Conservation (phyloP, 2,797 vertebrate genomes). For the Octomys mimax region DNA sequence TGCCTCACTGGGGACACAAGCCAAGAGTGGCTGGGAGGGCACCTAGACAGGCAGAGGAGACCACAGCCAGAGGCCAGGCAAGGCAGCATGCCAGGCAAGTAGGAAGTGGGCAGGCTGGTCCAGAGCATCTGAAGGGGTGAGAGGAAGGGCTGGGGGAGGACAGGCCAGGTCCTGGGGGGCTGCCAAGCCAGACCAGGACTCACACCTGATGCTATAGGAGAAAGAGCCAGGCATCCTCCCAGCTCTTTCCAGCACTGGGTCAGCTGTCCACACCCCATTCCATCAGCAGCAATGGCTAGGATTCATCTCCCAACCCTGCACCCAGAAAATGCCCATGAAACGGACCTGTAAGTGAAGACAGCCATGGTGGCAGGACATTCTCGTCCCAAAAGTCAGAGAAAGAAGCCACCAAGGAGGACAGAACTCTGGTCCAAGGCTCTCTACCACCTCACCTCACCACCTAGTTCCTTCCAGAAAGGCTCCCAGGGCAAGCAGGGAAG, state of each 20-base stretch:
- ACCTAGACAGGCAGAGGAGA: neutral
- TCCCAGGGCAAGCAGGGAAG: fast-evolving
- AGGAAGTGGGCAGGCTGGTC: neutral
- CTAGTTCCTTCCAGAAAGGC: neutral
- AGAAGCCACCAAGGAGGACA: neutral
- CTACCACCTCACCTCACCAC: neutral
- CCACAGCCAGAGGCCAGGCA: neutral
- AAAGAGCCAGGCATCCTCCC: fast-evolving
- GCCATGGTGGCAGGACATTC: fast-evolving
- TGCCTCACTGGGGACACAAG: neutral
- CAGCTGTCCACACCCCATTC: fast-evolving
- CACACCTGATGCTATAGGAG: neutral
- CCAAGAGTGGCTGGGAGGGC: neutral
- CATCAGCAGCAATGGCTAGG: fast-evolving
- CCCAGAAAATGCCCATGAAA: neutral
- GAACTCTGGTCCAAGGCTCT: neutral
- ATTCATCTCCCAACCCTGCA: neutral
- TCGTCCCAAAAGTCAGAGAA: fast-evolving
- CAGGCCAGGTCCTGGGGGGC: fast-evolving
- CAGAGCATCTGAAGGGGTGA: fast-evolving
- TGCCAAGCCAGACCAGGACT: neutral
- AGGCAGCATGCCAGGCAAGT: too few species aligned
- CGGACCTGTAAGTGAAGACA: neutral
- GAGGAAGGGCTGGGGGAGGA: fast-evolving
- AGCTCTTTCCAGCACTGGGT: neutral